Evolutionary conservation across 2,797 vertebrate genomes (phyloP).

Genomic region (Mionectes olivaceus): DNA sequence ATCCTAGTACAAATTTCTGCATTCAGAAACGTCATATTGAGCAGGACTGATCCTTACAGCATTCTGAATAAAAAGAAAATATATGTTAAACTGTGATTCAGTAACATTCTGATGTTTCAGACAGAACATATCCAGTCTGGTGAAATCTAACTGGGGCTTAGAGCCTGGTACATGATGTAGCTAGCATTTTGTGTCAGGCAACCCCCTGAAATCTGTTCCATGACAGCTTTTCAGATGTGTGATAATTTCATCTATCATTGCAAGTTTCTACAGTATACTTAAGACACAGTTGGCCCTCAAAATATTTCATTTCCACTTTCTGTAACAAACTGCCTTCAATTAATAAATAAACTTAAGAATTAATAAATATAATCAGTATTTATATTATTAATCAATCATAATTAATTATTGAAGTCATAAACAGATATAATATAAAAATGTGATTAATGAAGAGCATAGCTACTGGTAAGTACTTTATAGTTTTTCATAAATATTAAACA

Average conservation of each 20-base stretch:
- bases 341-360: background rate
- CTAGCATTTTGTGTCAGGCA: background rate
- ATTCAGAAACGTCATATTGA: background rate
- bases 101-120: background rate
- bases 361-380: background rate
- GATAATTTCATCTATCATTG: background rate
- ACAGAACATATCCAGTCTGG: rapidly evolving
- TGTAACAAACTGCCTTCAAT: background rate
- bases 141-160: background rate
- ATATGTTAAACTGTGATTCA: background rate
- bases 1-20: background rate
- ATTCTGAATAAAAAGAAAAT: background rate
- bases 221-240: background rate
- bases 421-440: background rate
- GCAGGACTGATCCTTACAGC: background rate
- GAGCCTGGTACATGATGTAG: background rate
- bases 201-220: background rate
- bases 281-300: background rate
- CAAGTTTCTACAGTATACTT: background rate
- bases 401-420: background rate
- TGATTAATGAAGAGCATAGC: background rate
- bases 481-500: slow-evolving; percentile 6
- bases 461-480: background rate
- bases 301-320: background rate
- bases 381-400: background rate